Evolutionary conservation across 92 coral and sea anemone genomes (phyloP), one percentile per base, ranked within the genome.

Genomic region (Paragorgia papillata): DNA sequence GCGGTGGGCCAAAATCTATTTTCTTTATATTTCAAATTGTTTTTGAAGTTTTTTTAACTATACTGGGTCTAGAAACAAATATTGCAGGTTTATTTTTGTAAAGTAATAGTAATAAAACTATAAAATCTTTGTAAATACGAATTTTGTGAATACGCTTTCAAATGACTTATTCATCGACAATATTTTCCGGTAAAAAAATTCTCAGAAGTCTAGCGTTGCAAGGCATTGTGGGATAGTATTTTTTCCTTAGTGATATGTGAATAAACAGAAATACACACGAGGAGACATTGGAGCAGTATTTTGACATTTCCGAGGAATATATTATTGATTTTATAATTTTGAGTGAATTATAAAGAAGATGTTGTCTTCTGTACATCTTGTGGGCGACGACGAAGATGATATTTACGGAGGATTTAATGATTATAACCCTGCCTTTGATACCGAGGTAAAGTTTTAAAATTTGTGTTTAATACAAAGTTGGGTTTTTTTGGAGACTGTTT

Each of bases 371-470:
- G 97, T 95, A 35, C 99, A 95, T 84, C 89, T 95, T 73, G 99
- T 95, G 48, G 99, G 99, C 22, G 97, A 95, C 22, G 99, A 94
- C 29, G 98, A 91, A 43, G 92, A 90, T 14, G 99, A 91, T 65
- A 69, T 91, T 57, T 95, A 95, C 86, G 89, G 97, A 58, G 98
- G 99, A 27, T 95, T 90, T 49, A 92, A 95, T 60, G 99, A 88
- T n/a, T 95, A 95, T 44, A 93, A 91, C 69, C 92, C 95, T 17
- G 99, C 97, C 46, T 95, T 95, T 81, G 99, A 92, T 62, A 91
- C 97, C 61, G 97, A 95, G 97, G 99, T 95, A 59, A 65, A 84
- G 37, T 20, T 32, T 22, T 56, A 31, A 56, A 37, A 46, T n/a
- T 65, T 12, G 13, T 62, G n/a, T n/a, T n/a, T n/a, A 44, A 20